Base-by-base conservation (phyloP, 2,797 vertebrate genomes). In the Streptopelia turtur region DNA sequence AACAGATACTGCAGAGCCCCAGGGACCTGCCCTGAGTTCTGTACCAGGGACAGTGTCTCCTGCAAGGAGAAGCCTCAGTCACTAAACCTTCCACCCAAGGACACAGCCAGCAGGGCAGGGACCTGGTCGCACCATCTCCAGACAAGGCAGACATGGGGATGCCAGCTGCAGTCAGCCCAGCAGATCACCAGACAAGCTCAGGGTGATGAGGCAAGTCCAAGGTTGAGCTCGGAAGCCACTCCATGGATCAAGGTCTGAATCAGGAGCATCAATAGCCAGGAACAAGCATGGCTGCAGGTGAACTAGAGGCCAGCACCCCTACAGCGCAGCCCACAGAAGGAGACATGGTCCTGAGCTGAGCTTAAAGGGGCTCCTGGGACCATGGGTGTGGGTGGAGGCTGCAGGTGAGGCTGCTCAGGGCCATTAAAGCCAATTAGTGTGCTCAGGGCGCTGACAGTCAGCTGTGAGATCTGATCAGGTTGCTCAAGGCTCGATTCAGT, bases 331-430 rank as follows among this genome's bases (percentile, higher is more conserved):
- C 53, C 1, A 39, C 3, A 6, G 4, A 52, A 0, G 0, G 20
- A 13, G 1, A 1, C 0, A 5, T 13, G 2, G 28, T 16, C 60
- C 31, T 1, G 0, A 17, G 69, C 45, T 39, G 61, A 66, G 60
- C 24, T 60, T 66, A 74, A 74, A 33, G 47, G 28, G 37, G 53
- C 9, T 70, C 45, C 43, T 45, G 43, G 43, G 43, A 45, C 43
- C 43, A 45, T 45, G 43, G 43, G 43, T 45, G 43, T 45, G 43
- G 18, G 43, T 45, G 43, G 18, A 45, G 43, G 43, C 43, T 45
- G 43, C 43, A 45, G 43, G 43, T 45, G 43, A 45, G 18, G 43
- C 43, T 45, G 43, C 18, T 45, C 43, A 45, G 43, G 43, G 43
- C 18, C 56, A 20, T 61, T 61, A 61, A 37, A n/a, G 47, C 10